Base-by-base conservation (phyloP, 2,888 invertebrate species). In the Euproctis similis region DNA sequence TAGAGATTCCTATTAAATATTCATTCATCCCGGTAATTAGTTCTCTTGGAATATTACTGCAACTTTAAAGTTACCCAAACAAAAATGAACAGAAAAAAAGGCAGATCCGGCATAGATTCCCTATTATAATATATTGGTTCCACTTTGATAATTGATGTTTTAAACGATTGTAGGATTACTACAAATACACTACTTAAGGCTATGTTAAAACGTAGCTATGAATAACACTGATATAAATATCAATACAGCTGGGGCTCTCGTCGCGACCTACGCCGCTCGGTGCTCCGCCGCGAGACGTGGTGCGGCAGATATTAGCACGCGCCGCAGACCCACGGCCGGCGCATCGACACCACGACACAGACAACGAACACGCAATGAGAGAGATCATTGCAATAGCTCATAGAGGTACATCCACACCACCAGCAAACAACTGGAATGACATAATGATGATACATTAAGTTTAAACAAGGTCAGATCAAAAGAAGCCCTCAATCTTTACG, bases 311-410 rank as follows among this genome's bases (percentile, higher is more conserved):
- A 32, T 56, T 81, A 47, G 77, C 76, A 51, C 68, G 75, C 34
- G 81, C 85, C 27, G 73, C 77, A 34, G 80, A 78, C 56, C 69
- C 71, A 21, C 59, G 48, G 40, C 66, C 72, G 22, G 49, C 55
- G 25, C 59, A 52, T 21, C 54, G 35, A 42, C 64, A 68, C 42
- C 66, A 59, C 33, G 59, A 40, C 34, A 42, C 52, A 41, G 69
- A 65, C 49, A 62, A 62, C 53, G 60, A 69, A 36, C 75, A 77
- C 48, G 63, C 68, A 51, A 77, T 80, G 77, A 57, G 82, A 43
- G 82, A 84, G 46, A 72, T 82, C 53, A 84, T 84, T 39, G 82
- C 82, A 24, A 84, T 84, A 49, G 82, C 82, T 52, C 78, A 81
- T 61, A 78, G 69, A 81, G 82, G 82, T 81, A 14, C 6, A 14